Percentiles rank a stretch among this genome's conserved stretches.
These are phyloP conservation scores for Orchestes rusci DNA, from an alignment of 2,888 invertebrate genomes.

Conservation along the genomic window DNA sequence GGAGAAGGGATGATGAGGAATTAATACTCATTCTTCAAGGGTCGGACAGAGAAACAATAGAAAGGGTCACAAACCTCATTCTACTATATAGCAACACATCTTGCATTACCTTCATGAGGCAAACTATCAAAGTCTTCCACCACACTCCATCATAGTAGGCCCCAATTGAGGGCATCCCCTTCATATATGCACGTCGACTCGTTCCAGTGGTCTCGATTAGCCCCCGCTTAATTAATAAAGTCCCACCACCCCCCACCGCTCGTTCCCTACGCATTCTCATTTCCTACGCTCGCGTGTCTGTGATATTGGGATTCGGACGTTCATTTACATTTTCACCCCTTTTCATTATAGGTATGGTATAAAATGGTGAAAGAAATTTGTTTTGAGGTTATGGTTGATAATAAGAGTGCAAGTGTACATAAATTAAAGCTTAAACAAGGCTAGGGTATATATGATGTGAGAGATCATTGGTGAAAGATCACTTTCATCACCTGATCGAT, in stretches of 20 bases:
- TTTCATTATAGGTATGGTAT: neutral
- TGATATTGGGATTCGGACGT: slow-evolving; percentile 33
- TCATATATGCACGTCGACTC: slow-evolving; percentile 16
- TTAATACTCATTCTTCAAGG: too few species aligned
- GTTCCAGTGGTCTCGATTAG: slow-evolving; percentile 19
- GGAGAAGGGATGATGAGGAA: too few species aligned
- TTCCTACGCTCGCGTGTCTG: slow-evolving; percentile 41
- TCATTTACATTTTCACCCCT: slow-evolving; percentile 36
- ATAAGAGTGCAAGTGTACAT: too few species aligned
- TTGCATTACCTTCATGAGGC: neutral
- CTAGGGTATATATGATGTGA: too few species aligned
- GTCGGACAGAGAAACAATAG: too few species aligned
- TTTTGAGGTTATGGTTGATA: too few species aligned
- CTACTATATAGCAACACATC: too few species aligned
- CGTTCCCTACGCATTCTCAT: slow-evolving; percentile 34
- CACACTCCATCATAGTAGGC: neutral
- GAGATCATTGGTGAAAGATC: too few species aligned
- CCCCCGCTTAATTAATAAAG: slow-evolving; percentile 18
- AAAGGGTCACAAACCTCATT: too few species aligned
- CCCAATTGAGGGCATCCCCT: slow-evolving; percentile 5
- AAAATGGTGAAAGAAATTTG: too few species aligned
- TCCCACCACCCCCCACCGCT: neutral
- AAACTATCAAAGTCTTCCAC: neutral
- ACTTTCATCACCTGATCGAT: too few species aligned
- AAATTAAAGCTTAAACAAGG: too few species aligned